Conservation (phyloP, 1,140 invertebrate genomes). For the Bombus soroeensis region DNA sequence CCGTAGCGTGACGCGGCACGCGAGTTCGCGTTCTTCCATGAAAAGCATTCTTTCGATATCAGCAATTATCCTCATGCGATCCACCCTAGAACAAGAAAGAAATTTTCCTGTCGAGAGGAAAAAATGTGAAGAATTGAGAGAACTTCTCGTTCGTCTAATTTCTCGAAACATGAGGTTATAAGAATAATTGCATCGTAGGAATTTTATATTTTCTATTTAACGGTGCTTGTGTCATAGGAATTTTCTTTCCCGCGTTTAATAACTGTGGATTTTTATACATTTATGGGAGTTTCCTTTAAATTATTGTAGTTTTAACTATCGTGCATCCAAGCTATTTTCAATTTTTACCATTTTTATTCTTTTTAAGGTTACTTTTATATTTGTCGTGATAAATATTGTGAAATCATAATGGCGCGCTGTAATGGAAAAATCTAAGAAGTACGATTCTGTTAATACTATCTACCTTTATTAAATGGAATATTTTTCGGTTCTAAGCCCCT, state of each 20-base stretch:
- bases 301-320: too few species aligned
- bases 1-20: neutral
- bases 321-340: too few species aligned
- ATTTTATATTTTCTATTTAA: neutral
- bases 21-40: neutral
- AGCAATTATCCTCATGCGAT: conserved; percentile 21
- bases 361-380: too few species aligned
- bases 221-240: neutral
- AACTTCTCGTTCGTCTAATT: neutral
- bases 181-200: neutral
- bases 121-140: neutral
- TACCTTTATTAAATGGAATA: too few species aligned
- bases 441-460: too few species aligned
- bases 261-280: neutral
- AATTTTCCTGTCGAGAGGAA: neutral
- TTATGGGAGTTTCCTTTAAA: too few species aligned
- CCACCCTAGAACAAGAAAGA: neutral
- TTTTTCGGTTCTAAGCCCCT: too few species aligned
- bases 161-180: neutral
- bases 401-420: too few species aligned
- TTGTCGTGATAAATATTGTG: too few species aligned
- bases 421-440: too few species aligned
- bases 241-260: neutral
- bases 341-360: too few species aligned
- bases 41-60: conserved; percentile 7